These are phyloP conservation scores for Leptinotarsa juncta DNA, from an alignment of 2,888 invertebrate genomes.

Conservation along the genomic window DNA sequence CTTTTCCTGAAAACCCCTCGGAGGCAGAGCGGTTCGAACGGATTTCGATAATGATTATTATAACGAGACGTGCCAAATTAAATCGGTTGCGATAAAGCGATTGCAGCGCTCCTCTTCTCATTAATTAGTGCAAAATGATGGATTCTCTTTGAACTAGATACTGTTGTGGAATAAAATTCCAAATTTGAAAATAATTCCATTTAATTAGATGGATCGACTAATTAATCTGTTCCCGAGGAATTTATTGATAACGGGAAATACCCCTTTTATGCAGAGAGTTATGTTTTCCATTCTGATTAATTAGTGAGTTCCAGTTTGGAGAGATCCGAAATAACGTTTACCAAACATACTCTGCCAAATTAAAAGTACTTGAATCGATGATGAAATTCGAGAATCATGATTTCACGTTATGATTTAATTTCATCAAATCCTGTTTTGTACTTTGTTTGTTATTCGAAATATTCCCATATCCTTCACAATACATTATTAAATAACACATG, in stretches of 20 bases:
- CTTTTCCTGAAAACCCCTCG: background rate
- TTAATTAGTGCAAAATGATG: slow-evolving; percentile 46
- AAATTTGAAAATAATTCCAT: slow-evolving; percentile 35
- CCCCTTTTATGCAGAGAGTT: slow-evolving; percentile 21
- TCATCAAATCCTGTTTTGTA: slow-evolving; percentile 2
- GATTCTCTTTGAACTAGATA: slow-evolving; percentile 43
- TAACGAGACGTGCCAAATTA: slow-evolving; percentile 43
- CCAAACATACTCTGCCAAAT: slow-evolving; percentile 16
- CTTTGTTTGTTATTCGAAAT: slow-evolving; percentile 9
- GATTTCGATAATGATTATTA: slow-evolving; percentile 15
- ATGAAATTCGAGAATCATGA: slow-evolving; percentile 3
- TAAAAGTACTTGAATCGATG: slow-evolving; percentile 17
- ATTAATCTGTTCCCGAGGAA: slow-evolving; percentile 38
- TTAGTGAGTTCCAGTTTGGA: slow-evolving; percentile 22
- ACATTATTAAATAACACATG: background rate
- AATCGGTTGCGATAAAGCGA: slow-evolving; percentile 43
- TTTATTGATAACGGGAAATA: slow-evolving; percentile 34
- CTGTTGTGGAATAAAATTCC: slow-evolving; percentile 41
- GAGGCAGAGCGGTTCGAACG: background rate
- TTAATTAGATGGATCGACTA: slow-evolving; percentile 41
- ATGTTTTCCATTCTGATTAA: slow-evolving; percentile 23
- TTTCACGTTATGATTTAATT: slow-evolving; percentile 6
- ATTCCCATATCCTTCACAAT: background rate
- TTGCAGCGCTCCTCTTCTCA: slow-evolving; percentile 38
- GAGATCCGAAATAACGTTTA: slow-evolving; percentile 21